Evolutionary conservation across 2,113 vertebrate genomes (phyloP), one percentile per base, ranked within the genome.

Genomic region (Silurus glanis): DNA sequence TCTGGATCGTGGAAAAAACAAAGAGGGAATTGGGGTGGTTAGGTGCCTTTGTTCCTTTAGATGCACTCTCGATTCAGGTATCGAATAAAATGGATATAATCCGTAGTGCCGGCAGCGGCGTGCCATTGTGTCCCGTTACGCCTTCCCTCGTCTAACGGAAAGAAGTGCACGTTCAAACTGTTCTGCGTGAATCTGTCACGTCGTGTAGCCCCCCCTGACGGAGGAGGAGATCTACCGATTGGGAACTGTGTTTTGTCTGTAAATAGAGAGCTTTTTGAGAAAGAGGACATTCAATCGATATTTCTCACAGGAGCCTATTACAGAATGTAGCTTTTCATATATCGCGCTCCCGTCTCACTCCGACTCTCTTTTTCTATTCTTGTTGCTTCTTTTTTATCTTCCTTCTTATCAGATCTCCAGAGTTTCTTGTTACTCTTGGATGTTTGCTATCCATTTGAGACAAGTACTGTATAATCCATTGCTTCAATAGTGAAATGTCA

Each of bases 231-330:
- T 84, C 67, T 75, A 19, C 81, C 81, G 49, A 9, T 9, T 55
- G 62, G 62, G 19, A 85, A 58, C 28, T 23, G 51, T 85, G 84
- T 85, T 85, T 85, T 80, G 69, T 59, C 84, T 69, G 76, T 58
- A 85, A 85, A 85, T 80, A 80, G 76, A 85, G 84, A 85, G 59
- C 56, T 78, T 85, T 85, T 66, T 4, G n/a, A 74, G 49, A 17
- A 37, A 64, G 47, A 64, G 10, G 84, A 85, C 84, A 69, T 80
- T 64, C 83, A 78, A 85, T 80, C 83, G 16, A 71, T 84, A 85
- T 80, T 85, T 80, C 62, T 58, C 84, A 85, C 74, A 80, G 84
- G 56, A 85, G 75, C 25, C 84, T 85, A 85, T 80, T 71, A 85
- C 84, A 85, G 19, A 80, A 69, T 23, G 64, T 21, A 37, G 47